phyloP scores from a whole-genome alignment of 2,113 vertebrate species.

The Charadrius vociferus region DNA sequence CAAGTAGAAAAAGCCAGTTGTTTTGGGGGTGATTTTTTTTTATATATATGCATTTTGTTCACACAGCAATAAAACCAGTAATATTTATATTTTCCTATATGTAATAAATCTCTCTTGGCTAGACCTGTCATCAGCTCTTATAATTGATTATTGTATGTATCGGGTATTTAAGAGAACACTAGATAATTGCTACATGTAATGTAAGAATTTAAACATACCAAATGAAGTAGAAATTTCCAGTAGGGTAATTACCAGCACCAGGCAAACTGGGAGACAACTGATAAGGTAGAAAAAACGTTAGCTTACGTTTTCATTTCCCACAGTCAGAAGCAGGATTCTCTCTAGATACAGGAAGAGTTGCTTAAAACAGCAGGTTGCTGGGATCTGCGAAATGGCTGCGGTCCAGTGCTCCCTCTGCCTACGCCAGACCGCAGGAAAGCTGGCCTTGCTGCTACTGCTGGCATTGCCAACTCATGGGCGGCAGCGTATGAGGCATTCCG shows the following conservation, averaged over 20 bases:
- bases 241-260: neutral
- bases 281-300: neutral
- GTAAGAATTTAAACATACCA: neutral
- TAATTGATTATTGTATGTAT: neutral
- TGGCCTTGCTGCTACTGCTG: neutral
- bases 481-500: neutral
- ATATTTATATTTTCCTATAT: neutral
- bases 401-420: neutral
- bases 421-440: neutral
- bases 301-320: neutral
- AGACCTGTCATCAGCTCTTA: neutral
- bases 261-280: neutral
- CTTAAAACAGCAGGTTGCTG: neutral
- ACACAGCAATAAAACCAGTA: neutral
- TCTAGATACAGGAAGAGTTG: neutral
- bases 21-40: neutral
- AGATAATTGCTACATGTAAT: neutral
- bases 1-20: neutral
- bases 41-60: neutral
- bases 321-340: neutral
- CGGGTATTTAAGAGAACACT: neutral
- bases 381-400: neutral
- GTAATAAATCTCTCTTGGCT: neutral
- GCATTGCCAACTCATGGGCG: neutral
- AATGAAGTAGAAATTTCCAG: neutral